Evolutionary conservation across 2,113 vertebrate species (phyloP).

Genomic region (Rhegmatorhina hoffmannsi): DNA sequence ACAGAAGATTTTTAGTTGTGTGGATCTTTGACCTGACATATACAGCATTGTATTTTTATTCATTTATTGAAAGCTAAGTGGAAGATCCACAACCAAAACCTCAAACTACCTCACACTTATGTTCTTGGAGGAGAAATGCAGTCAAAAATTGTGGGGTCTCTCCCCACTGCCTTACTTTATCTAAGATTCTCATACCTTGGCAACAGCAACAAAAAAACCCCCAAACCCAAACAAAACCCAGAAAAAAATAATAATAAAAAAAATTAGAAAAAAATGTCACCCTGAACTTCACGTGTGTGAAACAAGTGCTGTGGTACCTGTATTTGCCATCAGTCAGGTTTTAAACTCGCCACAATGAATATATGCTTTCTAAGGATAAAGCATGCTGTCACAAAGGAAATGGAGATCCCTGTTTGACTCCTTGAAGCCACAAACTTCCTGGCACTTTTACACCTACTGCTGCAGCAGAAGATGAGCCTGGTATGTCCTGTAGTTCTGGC

Average conservation of each 20-base stretch:
- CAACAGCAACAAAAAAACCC: neutral
- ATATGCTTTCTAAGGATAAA: neutral
- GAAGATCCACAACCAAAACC: neutral
- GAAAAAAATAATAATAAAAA: too few species aligned
- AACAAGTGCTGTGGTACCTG: neutral
- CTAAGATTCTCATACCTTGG: neutral
- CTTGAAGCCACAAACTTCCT: neutral
- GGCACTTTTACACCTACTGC: neutral
- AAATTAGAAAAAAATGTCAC: neutral
- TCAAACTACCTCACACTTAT: neutral
- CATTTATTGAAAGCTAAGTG: neutral
- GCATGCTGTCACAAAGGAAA: fast-evolving
- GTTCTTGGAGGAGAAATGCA: neutral
- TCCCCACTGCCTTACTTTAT: neutral
- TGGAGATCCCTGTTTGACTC: neutral
- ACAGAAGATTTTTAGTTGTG: neutral
- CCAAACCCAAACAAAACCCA: neutral
- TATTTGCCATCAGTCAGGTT: neutral
- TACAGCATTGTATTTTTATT: neutral
- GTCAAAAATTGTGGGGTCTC: neutral
- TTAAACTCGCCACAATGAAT: neutral
- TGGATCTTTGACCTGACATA: neutral
- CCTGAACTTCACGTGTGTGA: neutral
- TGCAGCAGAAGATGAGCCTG: neutral
- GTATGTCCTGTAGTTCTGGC: neutral